Evolutionary conservation across 92 coral and sea anemone genomes (phyloP), one percentile per base, ranked within the genome.

Genomic region (Montipora capitata): DNA sequence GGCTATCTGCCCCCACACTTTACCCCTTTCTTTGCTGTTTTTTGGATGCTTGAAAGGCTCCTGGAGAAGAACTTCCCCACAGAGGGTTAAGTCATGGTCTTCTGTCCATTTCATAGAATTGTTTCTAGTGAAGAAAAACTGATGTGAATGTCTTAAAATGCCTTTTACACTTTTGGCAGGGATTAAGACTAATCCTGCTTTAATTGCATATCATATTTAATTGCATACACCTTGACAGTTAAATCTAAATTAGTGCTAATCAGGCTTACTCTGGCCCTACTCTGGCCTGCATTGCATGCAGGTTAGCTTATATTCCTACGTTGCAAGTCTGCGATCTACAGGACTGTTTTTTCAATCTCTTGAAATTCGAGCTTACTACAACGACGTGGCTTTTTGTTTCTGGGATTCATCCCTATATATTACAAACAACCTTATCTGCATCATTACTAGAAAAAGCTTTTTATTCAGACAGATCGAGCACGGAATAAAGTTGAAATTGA

Each of bases 11-110:
- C 59, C 79, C 85, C 85, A 80, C 11, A 65, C 35, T 57, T 80
- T 75, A 43, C 85, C 85, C 85, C 85, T 80, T 57, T 80, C 85
- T 41, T 80, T 80, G 61, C 76, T 80, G 44, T 66, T 65, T 80
- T 43, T 80, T 4, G 85, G 85, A 80, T 80, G 59, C 40, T 80
- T 65, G 84, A 79, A 79, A 15, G 84, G 84, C 84, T 79, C 84
- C 75, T 79, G 74, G 35, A 79, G 11, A 7, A 79, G 84, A 39
- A 44, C 84, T 65, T 79, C 84, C 40, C 84, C 64, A 65, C 84
- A 62, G 59, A 65, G 84, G 59, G 84, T 65, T 14, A 40, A 40
- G 75, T 65, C 75, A 64, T 65, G 75, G 39, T 65, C 67, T 27
- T 27, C 80, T 27, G 45, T 76, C 72, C 57, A 43, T 65, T 80